Base-by-base conservation (phyloP, 2,113 vertebrate genomes). In the Rhizomys pruinosus region DNA sequence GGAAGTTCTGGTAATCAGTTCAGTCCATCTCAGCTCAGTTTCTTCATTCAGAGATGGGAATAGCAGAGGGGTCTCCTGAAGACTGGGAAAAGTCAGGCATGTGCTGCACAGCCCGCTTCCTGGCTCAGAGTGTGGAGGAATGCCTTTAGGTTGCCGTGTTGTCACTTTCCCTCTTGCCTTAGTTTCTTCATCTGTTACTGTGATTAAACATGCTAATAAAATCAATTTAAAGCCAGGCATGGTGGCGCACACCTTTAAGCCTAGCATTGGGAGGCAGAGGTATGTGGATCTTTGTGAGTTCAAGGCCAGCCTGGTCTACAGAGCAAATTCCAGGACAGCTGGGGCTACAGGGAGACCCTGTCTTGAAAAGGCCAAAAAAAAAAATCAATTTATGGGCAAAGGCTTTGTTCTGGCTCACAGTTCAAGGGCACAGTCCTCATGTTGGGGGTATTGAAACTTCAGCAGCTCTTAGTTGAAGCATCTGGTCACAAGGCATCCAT, bases 41-140 rank as follows among this genome's bases (percentile, higher is more conserved):
- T 32, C 57, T 37, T 84, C 16, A 0, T 32, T 17, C 4, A 17
- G 42, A 15, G 13, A 19, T 8, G n/a, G 23, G 17, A 34, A 4
- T 25, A 2, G 16, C 7, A n/a, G 1, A 0, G 5, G 34, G 6
- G 12, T 15, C 61, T 2, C 0, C 27, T 23, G 59, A n/a, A 47
- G n/a, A 52, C 47, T 52, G 10, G 3, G 25, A 34, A 42, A 64
- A n/a, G 27, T 13, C 25, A 34, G 25, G 3, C 1, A 1, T 1
- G 0, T 0, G 0, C 3, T 0, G 7, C 1, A 16, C 0, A 12
- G n/a, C 9, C 3, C 7, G 32, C 3, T 8, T 22, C 2, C 37
- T 0, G 13, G 0, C 5, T 2, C 64, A 3, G 20, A 12, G n/a
- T 12, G 0, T 19, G 3, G 68, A 0, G 1, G 7, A 32, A 10